phyloP scores from a whole-genome alignment of 2,113 vertebrate species.

The Shinisaurus crocodilurus region DNA sequence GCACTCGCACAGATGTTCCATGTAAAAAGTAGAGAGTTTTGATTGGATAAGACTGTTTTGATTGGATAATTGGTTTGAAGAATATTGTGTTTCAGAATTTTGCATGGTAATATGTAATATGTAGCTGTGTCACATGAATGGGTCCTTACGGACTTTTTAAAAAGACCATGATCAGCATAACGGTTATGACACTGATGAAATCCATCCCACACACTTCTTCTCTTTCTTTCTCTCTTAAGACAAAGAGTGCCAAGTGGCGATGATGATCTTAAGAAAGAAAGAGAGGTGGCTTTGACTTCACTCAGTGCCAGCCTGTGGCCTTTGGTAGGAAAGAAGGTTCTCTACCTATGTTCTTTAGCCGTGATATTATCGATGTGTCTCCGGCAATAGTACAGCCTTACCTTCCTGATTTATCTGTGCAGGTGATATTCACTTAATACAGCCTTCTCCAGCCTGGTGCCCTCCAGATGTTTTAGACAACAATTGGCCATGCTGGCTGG shows the following conservation, averaged over 20 bases:
- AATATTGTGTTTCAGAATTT: background rate
- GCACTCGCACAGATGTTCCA: background rate
- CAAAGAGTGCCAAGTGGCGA: background rate
- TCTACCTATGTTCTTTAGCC: background rate
- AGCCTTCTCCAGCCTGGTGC: too few species aligned
- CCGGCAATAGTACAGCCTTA: too few species aligned
- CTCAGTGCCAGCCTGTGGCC: background rate
- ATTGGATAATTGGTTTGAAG: background rate
- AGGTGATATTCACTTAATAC: background rate
- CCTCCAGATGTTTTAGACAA: too few species aligned
- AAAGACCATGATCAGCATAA: background rate
- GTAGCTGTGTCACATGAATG: background rate
- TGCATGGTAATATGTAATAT: background rate
- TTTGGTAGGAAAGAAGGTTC: background rate
- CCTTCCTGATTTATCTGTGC: background rate
- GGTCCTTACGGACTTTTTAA: background rate
- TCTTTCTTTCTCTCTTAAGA: background rate
- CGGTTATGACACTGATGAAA: background rate
- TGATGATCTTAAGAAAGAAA: background rate
- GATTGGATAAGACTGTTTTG: background rate
- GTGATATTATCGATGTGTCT: background rate
- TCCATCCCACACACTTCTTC: background rate
- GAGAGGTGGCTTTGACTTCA: background rate
- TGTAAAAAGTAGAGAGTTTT: background rate
- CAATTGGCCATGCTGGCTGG: too few species aligned